These are phyloP conservation scores for Lasioglossum vierecki DNA, from an alignment of 2,888 invertebrate genomes.

Conservation along the genomic window DNA sequence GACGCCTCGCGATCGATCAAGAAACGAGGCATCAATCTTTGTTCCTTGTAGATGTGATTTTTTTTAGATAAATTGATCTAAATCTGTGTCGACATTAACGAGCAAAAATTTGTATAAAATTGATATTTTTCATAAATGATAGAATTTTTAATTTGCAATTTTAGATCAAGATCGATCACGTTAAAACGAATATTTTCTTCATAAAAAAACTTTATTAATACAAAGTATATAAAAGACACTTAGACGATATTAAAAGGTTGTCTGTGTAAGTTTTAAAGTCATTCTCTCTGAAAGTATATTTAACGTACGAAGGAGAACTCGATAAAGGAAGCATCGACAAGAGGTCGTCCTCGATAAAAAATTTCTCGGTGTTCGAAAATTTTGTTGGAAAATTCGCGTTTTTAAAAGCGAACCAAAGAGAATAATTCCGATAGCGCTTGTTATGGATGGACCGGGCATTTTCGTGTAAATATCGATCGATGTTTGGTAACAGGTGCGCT, in stretches of 20 bases:
- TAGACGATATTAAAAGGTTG: too few relatives aligned
- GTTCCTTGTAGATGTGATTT: neutral
- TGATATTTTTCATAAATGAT: neutral
- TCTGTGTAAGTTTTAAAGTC: neutral
- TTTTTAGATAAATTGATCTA: neutral
- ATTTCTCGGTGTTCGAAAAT: neutral
- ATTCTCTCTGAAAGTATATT: neutral
- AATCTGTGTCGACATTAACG: neutral
- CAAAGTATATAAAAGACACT: neutral
- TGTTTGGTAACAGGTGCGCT: neutral
- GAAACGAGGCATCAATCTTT: constrained; percentile 23
- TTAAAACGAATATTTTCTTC: too few relatives aligned
- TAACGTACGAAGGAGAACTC: neutral
- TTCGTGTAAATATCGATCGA: constrained; percentile 2
- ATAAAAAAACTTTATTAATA: neutral
- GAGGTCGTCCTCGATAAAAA: neutral
- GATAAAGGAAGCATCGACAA: neutral
- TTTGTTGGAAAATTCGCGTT: neutral
- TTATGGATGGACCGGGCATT: neutral
- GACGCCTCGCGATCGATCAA: constrained; percentile 38
- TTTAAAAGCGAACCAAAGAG: neutral
- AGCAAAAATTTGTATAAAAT: neutral
- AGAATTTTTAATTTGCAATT: neutral
- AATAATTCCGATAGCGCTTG: neutral
- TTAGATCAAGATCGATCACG: too few relatives aligned